phyloP scores from a whole-genome alignment of 2,113 vertebrate species.

The Grallaria varia region DNA sequence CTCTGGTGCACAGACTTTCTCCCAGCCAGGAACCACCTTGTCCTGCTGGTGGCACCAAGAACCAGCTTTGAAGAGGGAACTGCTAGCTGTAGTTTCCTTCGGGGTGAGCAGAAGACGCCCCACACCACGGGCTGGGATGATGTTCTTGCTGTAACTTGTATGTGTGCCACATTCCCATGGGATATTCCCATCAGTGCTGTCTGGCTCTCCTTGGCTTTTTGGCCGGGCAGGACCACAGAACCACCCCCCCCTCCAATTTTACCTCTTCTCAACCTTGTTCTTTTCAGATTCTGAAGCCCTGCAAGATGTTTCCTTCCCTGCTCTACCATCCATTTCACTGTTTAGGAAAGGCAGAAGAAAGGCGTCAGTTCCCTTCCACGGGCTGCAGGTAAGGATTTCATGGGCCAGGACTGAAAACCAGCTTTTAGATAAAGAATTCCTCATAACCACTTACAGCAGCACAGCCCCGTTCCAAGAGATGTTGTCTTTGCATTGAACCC shows the following conservation, averaged over 20 bases:
- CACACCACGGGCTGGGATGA: accelerated
- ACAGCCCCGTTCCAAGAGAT: not conserved
- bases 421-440: not conserved
- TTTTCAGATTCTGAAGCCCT: not conserved
- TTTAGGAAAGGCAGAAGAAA: not conserved
- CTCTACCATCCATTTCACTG: not conserved
- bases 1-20: not conserved
- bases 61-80: not conserved
- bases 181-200: not conserved
- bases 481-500: not conserved
- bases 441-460: not conserved
- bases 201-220: not conserved
- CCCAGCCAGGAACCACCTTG: not conserved
- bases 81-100: accelerated
- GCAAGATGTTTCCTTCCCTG: accelerated
- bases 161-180: accelerated
- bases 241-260: not conserved
- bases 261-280: not conserved
- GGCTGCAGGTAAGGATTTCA: not conserved
- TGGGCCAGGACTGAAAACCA: not conserved
- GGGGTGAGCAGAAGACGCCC: not conserved
- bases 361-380: not conserved
- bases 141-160: not conserved
- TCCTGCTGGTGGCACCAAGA: not conserved
- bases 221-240: not conserved